Evolutionary conservation across 2,888 invertebrate genomes (phyloP), one percentile per base, ranked within the genome.

Genomic region (Dexiosoma caninum): DNA sequence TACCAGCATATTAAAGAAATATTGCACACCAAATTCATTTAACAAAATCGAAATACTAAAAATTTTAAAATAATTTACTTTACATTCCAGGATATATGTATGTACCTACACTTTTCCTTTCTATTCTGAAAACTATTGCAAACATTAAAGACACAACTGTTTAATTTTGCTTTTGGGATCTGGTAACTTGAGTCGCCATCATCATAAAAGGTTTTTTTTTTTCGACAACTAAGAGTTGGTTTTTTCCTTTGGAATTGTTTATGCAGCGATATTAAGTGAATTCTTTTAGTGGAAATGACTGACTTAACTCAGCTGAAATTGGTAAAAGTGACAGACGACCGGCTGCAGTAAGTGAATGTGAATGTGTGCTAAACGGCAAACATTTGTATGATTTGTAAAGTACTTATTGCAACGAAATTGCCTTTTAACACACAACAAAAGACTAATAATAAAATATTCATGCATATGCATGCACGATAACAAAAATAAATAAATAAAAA

Each of bases 281-380:
- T 75, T 57, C 57, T 66, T 57, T 74, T 74, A 74, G 74, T 57
- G 35, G 46, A 57, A 66, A 59, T 75, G 66, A 75, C 72, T 62
- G 49, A 27, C 64, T 66, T 35, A 30, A 44, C 23, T 62, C 51
- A 53, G 49, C 51, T 16, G 6, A 30, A 75, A 66, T 60, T 40
- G 51, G 53, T 62, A 72, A 53, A 62, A 72, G 71, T 62, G 42
- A 53, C 60, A 42, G 71, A 53, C 32, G 42, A 53, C 60, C 42
- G 71, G 42, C 32, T 51, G 32, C 2, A 14, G 6, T 46, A 27
- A 49, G 46, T 51, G 27, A 51, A 19, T 27, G 46, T 66, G 46
- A 55, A 37, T 64, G 64, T 74, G 32, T 37, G 37, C 64, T 30
- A 19, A 37, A 19, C 9, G 7, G 40, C 14, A n/a, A 19, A 70